Evolutionary conservation across 2,888 invertebrate species (phyloP), one percentile per base, ranked within the genome.

Genomic region (Lamellibrachia columna): DNA sequence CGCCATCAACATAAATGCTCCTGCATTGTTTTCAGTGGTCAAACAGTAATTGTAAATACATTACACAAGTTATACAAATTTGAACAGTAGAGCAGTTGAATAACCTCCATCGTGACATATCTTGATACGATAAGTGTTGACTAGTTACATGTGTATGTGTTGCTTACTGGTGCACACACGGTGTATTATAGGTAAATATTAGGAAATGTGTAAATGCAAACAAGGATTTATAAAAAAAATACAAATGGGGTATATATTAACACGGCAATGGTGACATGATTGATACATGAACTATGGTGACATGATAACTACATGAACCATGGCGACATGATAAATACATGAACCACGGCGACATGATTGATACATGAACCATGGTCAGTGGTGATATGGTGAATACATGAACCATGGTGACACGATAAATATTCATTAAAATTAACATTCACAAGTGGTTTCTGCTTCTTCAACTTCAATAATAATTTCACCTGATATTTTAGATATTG

Each of bases 41-140:
- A 75, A 75, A 75, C 75, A 75, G 6, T 15, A 75, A 75, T n/a
- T 75, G 75, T 75, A 3, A 75, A 75, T 75, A 75, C 15, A 75
- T 75, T 75, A 75, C 58, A 58, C 22, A n/a, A 75, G 75, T 75
- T 75, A 75, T 75, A 75, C 75, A 75, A 75, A 75, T 75, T 75
- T 75, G 75, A 75, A 75, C 75, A 75, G 75, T 75, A 15, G 75
- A 15, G 75, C 75, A 75, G n/a, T 22, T 75, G 75, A 75, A 75
- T 75, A 75, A 75, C 22, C n/a, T n/a, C 75, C 75, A 75, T 75
- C 75, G 22, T 75, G 22, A n/a, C n/a, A 75, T 75, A 75, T 75
- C 75, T 75, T 75, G 75, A 75, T 75, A 22, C 22, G 75, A 75
- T 75, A 75, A 75, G 75, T 75, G 15, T 75, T 75, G 6, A 22